phyloP scores from a whole-genome alignment of 2,113 vertebrate genomes.

The Acanthisitta chloris region DNA sequence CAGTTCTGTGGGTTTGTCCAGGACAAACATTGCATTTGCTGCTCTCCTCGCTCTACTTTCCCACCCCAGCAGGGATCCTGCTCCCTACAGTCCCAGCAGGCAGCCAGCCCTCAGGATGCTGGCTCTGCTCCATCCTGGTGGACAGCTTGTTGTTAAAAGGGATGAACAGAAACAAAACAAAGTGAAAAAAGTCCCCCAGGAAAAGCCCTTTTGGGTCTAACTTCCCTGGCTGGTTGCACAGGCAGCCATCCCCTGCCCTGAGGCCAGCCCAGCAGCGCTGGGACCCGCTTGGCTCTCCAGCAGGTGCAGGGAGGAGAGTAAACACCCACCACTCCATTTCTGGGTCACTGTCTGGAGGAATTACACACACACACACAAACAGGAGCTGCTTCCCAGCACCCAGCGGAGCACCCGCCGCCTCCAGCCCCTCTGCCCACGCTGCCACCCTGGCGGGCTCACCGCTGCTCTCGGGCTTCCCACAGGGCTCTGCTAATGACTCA shows the following conservation, averaged over 20 bases:
- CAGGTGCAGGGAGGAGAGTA: background rate
- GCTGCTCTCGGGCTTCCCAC: background rate
- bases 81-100: background rate
- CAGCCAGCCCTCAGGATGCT: background rate
- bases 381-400: background rate
- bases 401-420: background rate
- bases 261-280: background rate
- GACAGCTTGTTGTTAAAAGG: background rate
- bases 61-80: background rate
- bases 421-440: background rate
- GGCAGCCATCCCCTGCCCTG: background rate
- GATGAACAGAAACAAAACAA: background rate
- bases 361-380: background rate
- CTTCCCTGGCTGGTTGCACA: background rate
- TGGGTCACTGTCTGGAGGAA: background rate
- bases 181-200: background rate
- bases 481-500: slow-evolving; percentile 15
- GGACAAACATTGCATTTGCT: background rate
- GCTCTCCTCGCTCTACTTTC: background rate
- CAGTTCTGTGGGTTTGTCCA: background rate
- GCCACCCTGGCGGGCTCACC: background rate
- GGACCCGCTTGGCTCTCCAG: accelerated
- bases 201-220: background rate
- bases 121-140: accelerated
- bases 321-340: background rate